phyloP scores from a whole-genome alignment of 2,797 vertebrate species.

The Typhlichthys subterraneus region DNA sequence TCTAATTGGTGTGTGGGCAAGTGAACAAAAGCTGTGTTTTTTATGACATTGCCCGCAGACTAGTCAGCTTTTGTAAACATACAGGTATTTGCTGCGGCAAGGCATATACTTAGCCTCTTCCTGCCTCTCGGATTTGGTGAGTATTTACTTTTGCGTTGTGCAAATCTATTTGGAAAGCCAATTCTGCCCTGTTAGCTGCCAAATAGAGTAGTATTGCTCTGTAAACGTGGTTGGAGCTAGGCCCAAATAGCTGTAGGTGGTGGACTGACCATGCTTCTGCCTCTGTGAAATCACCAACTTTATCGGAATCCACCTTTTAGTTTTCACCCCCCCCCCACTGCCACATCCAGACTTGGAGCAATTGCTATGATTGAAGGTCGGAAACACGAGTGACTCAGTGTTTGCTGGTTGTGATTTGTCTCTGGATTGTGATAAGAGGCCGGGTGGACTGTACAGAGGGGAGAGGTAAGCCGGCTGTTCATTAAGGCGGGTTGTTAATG shows the following conservation, averaged over 20 bases:
- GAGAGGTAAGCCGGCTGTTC: slow-evolving; percentile 44
- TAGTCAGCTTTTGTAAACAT: slow-evolving; percentile 20
- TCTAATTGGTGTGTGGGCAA: slow-evolving; percentile 23
- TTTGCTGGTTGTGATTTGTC: slow-evolving; percentile 70
- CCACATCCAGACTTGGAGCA: slow-evolving; percentile 40
- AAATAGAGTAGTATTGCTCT: slow-evolving; percentile 8
- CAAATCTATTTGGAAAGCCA: slow-evolving; percentile 16
- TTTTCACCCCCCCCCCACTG: not conserved
- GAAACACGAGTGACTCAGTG: slow-evolving; percentile 69
- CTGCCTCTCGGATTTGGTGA: slow-evolving; percentile 5
- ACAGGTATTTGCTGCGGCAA: slow-evolving; percentile 10
- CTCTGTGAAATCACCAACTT: slow-evolving; percentile 7
- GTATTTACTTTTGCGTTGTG: slow-evolving; percentile 23
- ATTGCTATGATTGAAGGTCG: slow-evolving; percentile 63
- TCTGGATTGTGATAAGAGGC: slow-evolving; percentile 57
- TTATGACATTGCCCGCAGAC: slow-evolving; percentile 11
- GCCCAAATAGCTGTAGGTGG: slow-evolving; percentile 5
- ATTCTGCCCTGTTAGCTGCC: not conserved
- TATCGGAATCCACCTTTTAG: not conserved
- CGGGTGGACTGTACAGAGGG: not conserved
- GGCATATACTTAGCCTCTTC: not conserved
- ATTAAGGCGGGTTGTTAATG: slow-evolving; percentile 66
- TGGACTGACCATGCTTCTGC: slow-evolving; percentile 15
- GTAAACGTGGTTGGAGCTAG: slow-evolving; percentile 13
- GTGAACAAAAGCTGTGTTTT: slow-evolving; percentile 7